These are phyloP conservation scores for Labeo catla DNA, from an alignment of 2,113 vertebrate genomes.

Conservation along the genomic window DNA sequence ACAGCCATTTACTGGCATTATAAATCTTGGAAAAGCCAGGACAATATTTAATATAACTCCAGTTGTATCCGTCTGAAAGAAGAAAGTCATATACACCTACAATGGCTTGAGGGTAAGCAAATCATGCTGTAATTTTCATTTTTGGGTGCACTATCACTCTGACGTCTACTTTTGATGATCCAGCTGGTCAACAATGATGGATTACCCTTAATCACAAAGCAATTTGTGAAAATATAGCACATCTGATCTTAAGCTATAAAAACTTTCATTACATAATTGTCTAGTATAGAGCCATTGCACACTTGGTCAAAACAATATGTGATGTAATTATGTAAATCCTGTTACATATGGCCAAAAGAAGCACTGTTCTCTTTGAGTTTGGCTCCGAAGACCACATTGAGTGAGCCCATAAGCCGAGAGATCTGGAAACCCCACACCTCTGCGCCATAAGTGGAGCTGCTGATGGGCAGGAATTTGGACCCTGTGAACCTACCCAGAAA, in stretches of 20 bases:
- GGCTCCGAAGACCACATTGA: neutral
- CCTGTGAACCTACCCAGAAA: constrained; percentile 41
- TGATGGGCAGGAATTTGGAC: constrained; percentile 65
- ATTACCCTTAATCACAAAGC: neutral
- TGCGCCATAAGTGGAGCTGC: constrained; percentile 30
- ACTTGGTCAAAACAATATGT: neutral
- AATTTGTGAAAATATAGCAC: neutral
- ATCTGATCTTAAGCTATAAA: constrained; percentile 1
- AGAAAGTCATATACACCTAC: no score
- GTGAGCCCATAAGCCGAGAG: constrained; percentile 12
- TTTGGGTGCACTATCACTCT: no score
- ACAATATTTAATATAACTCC: no score
- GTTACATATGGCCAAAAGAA: neutral
- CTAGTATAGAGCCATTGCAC: neutral
- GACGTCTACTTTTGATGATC: neutral
- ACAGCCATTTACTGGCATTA: no score
- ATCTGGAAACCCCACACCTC: constrained; percentile 49
- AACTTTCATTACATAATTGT: neutral
- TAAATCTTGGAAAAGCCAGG: no score
- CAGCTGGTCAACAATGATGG: constrained; percentile 9
- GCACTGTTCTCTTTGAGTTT: neutral
- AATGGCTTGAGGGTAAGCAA: no score
- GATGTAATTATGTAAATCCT: neutral
- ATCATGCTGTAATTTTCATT: no score
- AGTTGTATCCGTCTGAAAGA: no score